Base-by-base conservation (phyloP, 1,140 invertebrate species). In the Ceratitis capitata region DNA sequence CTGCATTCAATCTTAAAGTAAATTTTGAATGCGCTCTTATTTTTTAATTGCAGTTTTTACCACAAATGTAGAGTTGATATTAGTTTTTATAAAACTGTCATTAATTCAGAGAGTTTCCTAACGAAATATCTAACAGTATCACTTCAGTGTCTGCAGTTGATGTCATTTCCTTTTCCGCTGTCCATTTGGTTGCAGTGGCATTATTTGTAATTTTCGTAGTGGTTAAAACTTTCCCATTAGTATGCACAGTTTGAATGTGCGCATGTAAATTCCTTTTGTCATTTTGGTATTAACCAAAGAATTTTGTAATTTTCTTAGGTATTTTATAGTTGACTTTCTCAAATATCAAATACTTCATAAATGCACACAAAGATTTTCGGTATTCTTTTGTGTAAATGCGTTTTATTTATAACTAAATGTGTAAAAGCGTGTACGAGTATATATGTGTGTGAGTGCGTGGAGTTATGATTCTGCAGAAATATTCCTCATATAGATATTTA, bases 271-370 rank as follows among this genome's bases (percentile, higher is more conserved):
- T 78, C n/a, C n/a, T 42, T 16, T 78, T 78, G 69, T 78, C 69
- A 78, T 78, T 45, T 78, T 42, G 39, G 19, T 10, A 78, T 45
- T 78, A 19, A 39, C 39, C 45, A 78, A 78, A 78, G 69, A 45
- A 78, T 78, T 78, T 78, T 78, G 39, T 19, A 78, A 45, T 45
- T 78, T 78, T 23, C 69, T 78, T 19, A 78, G 39, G 39, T 78
- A 78, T 78, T 26, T 78, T 45, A 78, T 14, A 42, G 69, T 78
- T 45, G 16, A 78, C 39, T 78, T 26, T 78, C 69, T 4, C 39
- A 78, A 78, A 78, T 64, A 29, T 23, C 14, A n/a, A 23, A 16
- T 26, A 23, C 32, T 78, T 3, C 12, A 35, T 23, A 45, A 45
- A 42, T 78, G 39, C 39, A 45, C 7, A 78, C 69, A 78, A 45